These are phyloP conservation scores for Ramazzottius varieornatus DNA, from an alignment of 2,888 invertebrate species.

Conservation along the genomic window DNA sequence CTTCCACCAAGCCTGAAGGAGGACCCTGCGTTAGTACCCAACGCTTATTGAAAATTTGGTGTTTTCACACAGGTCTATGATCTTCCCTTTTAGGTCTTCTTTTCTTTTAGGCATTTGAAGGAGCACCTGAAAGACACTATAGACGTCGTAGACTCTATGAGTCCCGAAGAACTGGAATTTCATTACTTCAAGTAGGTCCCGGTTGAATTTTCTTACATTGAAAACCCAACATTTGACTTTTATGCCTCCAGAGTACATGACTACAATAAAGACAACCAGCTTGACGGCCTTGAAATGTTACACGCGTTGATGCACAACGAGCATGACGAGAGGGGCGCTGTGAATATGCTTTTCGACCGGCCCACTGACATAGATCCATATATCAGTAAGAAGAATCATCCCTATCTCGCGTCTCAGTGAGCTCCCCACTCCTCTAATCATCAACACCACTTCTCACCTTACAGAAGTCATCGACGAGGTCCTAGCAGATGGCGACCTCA, in stretches of 20 bases:
- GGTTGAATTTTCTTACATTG: slow-evolving; percentile 8
- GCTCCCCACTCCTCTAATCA: too few species aligned
- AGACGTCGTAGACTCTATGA: slow-evolving; percentile 36
- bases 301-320: slow-evolving; percentile 49
- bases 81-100: too few species aligned
- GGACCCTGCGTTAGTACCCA: too few species aligned
- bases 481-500: slow-evolving; percentile 48
- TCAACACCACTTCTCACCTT: too few species aligned
- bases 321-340: slow-evolving; percentile 17
- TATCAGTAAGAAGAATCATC: too few species aligned
- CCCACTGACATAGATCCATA: background rate
- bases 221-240: too few species aligned
- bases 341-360: background rate
- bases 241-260: slow-evolving; percentile 42
- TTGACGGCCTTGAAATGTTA: slow-evolving; percentile 67
- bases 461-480: slow-evolving; percentile 61
- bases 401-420: too few species aligned
- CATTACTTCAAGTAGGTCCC: slow-evolving; percentile 41
- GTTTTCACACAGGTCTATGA: too few species aligned
- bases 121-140: slow-evolving; percentile 43
- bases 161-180: slow-evolving; percentile 56
- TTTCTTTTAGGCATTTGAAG: slow-evolving; percentile 40
- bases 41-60: too few species aligned
- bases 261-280: slow-evolving; percentile 55
- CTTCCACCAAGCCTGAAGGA: too few species aligned